Evolutionary conservation across 1,140 invertebrate genomes (phyloP), one percentile per base, ranked within the genome.

Genomic region (Drosophila leontia): DNA sequence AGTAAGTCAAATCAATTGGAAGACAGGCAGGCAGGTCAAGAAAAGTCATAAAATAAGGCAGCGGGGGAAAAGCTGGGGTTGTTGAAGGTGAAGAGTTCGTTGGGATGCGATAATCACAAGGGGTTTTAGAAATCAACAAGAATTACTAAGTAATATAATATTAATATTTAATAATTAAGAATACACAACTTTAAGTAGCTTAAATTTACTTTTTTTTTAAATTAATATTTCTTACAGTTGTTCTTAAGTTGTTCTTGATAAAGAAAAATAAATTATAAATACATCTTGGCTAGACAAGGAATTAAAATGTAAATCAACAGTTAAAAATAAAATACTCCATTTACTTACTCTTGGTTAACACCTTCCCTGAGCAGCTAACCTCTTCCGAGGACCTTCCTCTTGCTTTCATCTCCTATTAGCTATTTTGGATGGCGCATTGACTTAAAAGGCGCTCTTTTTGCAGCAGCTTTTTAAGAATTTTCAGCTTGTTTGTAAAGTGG

Each of bases 401-500:
- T 26, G n/a, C 32, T 12, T 19, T 57, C 34, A 42, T 26, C 15
- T 48, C 32, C 64, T 70, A 65, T 86, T 55, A 82, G 51, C 56
- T 78, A 65, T 63, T 39, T 59, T 48, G 45, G 39, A 15, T 59
- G 65, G 37, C 37, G 47, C 56, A 57, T 51, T 37, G 37, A 47
- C 23, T 70, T 44, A 32, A 75, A 75, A 68, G 56, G 48, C 44
- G 17, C 17, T 55, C 37, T 51, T 15, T 55, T 32, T 50, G 32
- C 55, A 48, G 35, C 53, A 56, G 53, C 34, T 47, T 70, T 72
- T 64, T 78, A 64, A 77, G 63, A 51, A 75, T 74, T 86, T 56
- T 82, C 50, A 86, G 78, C 78, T 78, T 78, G 83, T 83, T 82
- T 80, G 47, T 68, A 76, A 80, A 86, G 83, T 88, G 80, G 80